Conservation (phyloP, 2,888 invertebrate species). For the Teleiodes luculella region DNA sequence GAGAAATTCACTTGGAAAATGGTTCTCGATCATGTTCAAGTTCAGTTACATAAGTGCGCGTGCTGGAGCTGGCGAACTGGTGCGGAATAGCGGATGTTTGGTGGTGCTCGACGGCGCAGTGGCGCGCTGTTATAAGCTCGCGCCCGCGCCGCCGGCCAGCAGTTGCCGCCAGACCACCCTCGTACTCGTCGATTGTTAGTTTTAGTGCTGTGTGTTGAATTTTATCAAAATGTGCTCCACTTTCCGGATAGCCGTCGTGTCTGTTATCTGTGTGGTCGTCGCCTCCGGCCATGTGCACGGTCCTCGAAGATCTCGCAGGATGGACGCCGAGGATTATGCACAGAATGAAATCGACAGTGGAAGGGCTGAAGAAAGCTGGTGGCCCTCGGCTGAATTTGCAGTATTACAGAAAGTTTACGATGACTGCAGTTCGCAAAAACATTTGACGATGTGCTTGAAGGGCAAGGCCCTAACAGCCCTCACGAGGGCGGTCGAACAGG, state of each 20-base stretch:
- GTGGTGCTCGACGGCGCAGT: constrained; percentile 71
- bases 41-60: constrained; percentile 78
- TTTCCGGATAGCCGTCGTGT: constrained; percentile 69
- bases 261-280: constrained; percentile 63
- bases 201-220: constrained; percentile 65
- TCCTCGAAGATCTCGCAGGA: constrained; percentile 64
- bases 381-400: constrained; percentile 78
- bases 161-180: constrained; percentile 71
- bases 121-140: constrained; percentile 75
- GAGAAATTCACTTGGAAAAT: constrained; percentile 79
- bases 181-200: constrained; percentile 60
- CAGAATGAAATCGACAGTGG: constrained; percentile 74
- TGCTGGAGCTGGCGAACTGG: constrained; percentile 74
- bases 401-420: constrained; percentile 81
- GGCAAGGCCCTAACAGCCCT: constrained; percentile 80
- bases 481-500: constrained; percentile 79
- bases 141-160: constrained; percentile 60
- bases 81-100: constrained; percentile 80
- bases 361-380: constrained; percentile 72
- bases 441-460: constrained; percentile 80
- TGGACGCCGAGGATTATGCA: constrained; percentile 61
- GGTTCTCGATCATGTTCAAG: constrained; percentile 77
- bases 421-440: constrained; percentile 80
- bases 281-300: constrained; percentile 66
- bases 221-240: constrained; percentile 63